Conservation (phyloP, 2,888 invertebrate genomes). For the Platycnemis pennipes region DNA sequence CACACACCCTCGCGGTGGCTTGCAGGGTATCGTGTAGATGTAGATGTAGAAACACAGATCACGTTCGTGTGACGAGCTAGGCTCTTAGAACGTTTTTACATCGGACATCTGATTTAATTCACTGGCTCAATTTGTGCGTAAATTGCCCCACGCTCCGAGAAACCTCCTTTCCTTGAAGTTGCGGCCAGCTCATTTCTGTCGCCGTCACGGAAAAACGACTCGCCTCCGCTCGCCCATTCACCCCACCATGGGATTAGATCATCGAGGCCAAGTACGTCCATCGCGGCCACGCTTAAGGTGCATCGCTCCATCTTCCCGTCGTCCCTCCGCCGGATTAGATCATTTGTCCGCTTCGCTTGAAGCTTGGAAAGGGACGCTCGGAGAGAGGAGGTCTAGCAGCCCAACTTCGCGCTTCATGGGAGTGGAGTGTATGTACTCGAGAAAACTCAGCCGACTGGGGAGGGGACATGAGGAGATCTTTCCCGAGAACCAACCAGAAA, state of each 20-base stretch:
- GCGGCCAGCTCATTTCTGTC: not conserved
- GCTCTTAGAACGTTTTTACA: too few species aligned
- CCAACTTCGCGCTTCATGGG: not conserved
- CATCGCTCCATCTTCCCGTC: not conserved
- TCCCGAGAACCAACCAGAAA: not conserved
- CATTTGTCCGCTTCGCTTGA: constrained; percentile 14
- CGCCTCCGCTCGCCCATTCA: not conserved
- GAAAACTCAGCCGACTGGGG: too few species aligned
- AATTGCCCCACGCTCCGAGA: not conserved
- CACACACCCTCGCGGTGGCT: too few species aligned
- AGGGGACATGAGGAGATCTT: not conserved
- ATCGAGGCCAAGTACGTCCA: constrained; percentile 25
- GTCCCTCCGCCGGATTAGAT: not conserved
- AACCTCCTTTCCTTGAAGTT: not conserved
- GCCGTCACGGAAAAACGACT: not conserved
- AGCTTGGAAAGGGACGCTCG: not conserved
- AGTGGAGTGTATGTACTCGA: not conserved
- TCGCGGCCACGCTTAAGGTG: not conserved
- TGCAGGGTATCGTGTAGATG: too few species aligned
- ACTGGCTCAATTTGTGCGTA: not conserved
- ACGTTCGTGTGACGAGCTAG: too few species aligned
- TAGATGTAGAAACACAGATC: too few species aligned
- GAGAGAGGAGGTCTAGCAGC: too few species aligned
- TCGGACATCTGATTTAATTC: not conserved
- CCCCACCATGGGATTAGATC: not conserved